phyloP scores from a whole-genome alignment of 2,888 invertebrate species.

The Drosophila barbarae region DNA sequence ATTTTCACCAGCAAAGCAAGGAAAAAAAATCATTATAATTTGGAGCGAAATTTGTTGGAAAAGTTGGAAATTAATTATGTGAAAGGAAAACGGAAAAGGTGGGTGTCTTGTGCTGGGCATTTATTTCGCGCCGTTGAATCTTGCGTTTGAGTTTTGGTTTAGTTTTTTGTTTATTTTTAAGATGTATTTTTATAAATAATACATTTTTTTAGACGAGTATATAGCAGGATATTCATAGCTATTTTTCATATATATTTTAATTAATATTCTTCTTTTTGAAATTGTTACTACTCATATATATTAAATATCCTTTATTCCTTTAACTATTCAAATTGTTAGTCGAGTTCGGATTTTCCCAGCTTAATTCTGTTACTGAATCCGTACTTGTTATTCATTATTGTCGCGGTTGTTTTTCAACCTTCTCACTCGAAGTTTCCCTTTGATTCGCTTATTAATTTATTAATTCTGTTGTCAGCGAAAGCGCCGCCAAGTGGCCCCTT shows the following conservation, averaged over 20 bases:
- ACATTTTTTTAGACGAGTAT: not conserved
- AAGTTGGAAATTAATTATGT: conserved; percentile 22
- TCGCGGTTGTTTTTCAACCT: conserved; percentile 4
- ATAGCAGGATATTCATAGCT: not conserved
- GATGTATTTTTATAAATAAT: too few relatives aligned
- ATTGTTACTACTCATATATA: not conserved
- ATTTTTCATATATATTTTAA: not conserved
- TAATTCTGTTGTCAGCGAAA: conserved; percentile 5
- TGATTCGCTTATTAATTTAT: conserved; percentile 9
- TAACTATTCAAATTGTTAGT: not conserved
- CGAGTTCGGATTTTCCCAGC: not conserved
- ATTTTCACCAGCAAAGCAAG: conserved; percentile 10
- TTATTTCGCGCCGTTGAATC: conserved; percentile 26
- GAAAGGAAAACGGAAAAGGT: conserved; percentile 14
- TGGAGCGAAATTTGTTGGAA: conserved; percentile 18
- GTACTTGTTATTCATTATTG: not conserved
- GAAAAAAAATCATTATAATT: conserved; percentile 24
- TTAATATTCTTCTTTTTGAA: not conserved
- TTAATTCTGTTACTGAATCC: not conserved
- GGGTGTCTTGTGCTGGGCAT: not conserved
- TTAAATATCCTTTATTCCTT: not conserved
- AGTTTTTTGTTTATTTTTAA: not conserved
- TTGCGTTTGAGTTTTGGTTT: not conserved
- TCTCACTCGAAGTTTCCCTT: not conserved
- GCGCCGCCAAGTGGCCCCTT: not conserved